Evolutionary conservation across 2,888 invertebrate genomes (phyloP), one percentile per base, ranked within the genome.

Genomic region (Plutella xylostella): DNA sequence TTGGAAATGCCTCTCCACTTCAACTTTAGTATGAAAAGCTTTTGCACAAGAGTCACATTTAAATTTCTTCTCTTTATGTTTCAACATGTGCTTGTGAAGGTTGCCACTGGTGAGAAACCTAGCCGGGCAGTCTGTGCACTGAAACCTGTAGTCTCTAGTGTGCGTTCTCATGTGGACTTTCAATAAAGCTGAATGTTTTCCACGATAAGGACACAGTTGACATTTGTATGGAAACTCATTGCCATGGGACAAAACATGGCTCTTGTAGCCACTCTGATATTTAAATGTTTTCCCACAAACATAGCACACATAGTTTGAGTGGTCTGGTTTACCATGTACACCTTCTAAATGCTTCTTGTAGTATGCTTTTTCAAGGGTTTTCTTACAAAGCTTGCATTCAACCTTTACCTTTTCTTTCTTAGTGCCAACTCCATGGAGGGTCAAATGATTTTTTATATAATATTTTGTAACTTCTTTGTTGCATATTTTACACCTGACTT

Each of bases 71-170:
- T 31, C 68, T 48, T 66, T 70, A 34, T 73, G 72, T 42, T 64
- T 72, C 1, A 63, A 47, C 61, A 67, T 62, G 34, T 73, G 72
- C 40, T 63, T 68, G 31, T 72, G 72, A n/a, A 73, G 52, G 52
- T 73, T 72, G 46, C 72, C 70, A 49, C 65, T 70, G 40, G 67
- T 67, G 12, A 70, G 48, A 45, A 72, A 73, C 45, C 67, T 54
- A 0, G 69, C 68, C 0, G 72, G 70, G 42, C 72, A 73, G 55
- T 72, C 72, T 2, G 69, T 71, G 44, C 72, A 73, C 67, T 72
- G 69, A 42, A 70, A 73, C 41, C 64, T 52, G 37, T 71, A 70
- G 43, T 71, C 71, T 1, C 68, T 66, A 6, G 70, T 65, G 39
- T 73, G 72, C 17, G 64, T 71, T 3, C 64, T 53, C 65, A 71